A percentile compares a stretch with the other conserved stretches of the same genome.
Conservation (phyloP, 2,888 invertebrate genomes). For the Seira sanloemensis region DNA sequence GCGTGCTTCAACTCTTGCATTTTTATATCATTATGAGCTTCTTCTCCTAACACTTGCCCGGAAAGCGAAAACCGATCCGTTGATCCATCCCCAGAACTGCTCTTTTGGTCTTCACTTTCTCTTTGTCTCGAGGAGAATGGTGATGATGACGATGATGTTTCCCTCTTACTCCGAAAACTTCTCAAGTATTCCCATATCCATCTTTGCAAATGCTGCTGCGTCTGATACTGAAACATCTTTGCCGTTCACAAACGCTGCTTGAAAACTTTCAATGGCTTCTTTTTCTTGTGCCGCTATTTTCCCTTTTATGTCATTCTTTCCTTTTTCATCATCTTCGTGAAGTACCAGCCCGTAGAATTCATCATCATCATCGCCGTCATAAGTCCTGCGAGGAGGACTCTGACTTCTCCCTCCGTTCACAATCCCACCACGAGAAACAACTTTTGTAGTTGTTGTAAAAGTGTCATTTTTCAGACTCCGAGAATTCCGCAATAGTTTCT, state of each 20-base stretch:
- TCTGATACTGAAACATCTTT: conserved; percentile 40
- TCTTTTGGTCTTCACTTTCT: conserved; percentile 51
- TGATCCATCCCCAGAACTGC: conserved; percentile 33
- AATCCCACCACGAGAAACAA: neutral
- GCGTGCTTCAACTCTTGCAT: conserved; percentile 29
- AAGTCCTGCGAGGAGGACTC: too few species aligned
- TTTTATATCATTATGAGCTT: conserved; percentile 56
- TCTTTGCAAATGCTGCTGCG: conserved; percentile 35
- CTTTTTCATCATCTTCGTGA: conserved; percentile 6
- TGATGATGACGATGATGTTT: too few species aligned
- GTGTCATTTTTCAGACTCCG: conserved; percentile 39
- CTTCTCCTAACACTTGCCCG: conserved; percentile 35
- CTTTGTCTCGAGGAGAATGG: neutral
- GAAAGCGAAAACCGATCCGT: too few species aligned
- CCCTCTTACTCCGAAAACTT: conserved; percentile 44
- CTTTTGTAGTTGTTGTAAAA: neutral
- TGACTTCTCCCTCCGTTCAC: conserved; percentile 12
- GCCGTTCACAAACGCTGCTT: conserved; percentile 44
- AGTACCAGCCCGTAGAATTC: conserved; percentile 31
- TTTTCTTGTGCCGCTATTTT: conserved; percentile 6
- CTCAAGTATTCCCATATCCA: conserved; percentile 57
- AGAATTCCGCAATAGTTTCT: conserved; percentile 5
- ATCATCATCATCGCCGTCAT: conserved; percentile 34
- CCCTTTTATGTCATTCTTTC: conserved; percentile 22
- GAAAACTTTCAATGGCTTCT: conserved; percentile 50